Percentiles rank a stretch among this genome's conserved stretches.
Evolutionary conservation across 2,888 invertebrate species (phyloP).

Genomic region (Diadromus collaris): DNA sequence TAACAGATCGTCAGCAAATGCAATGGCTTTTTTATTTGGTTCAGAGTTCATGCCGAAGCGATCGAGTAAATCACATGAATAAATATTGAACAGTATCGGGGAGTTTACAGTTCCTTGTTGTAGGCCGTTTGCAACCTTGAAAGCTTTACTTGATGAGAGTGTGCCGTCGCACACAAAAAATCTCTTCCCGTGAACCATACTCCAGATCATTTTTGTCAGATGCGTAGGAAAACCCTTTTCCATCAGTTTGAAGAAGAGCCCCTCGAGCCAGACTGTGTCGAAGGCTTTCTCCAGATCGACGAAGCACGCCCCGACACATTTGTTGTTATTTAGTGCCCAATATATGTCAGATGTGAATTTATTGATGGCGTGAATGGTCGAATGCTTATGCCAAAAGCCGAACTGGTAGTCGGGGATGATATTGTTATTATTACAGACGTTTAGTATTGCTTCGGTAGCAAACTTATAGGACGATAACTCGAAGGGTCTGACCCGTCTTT

Average conservation of each 20-base stretch:
- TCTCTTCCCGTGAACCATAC: conserved; percentile 52
- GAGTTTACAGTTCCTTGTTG: conserved; percentile 61
- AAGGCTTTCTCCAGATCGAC: conserved; percentile 60
- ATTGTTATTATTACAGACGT: conserved; percentile 44
- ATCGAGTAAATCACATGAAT: conserved; percentile 37
- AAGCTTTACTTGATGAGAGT: conserved; percentile 30
- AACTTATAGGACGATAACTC: conserved; percentile 64
- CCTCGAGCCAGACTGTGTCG: conserved; percentile 61
- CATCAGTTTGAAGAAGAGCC: conserved; percentile 61
- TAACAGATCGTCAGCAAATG: too few relatives aligned
- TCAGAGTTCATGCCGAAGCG: conserved; percentile 11
- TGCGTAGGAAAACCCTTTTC: conserved; percentile 58
- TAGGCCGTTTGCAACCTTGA: conserved; percentile 56
- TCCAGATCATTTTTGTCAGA: conserved; percentile 62
- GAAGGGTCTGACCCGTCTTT: conserved; percentile 48
- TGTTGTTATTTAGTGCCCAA: conserved; percentile 36
- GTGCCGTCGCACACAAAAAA: conserved; percentile 22
- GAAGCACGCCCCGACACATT: conserved; percentile 51
- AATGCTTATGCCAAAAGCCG: too few relatives aligned
- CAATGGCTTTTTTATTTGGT: too few relatives aligned
- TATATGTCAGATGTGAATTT: conserved; percentile 55
- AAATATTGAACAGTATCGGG: conserved; percentile 57
- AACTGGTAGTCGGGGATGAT: conserved; percentile 54
- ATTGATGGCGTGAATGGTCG: conserved; percentile 37
- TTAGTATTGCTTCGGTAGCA: conserved; percentile 60